These are phyloP conservation scores for Rhinolophus sinicus DNA, from an alignment of 2,113 vertebrate species.

Conservation along the genomic window DNA sequence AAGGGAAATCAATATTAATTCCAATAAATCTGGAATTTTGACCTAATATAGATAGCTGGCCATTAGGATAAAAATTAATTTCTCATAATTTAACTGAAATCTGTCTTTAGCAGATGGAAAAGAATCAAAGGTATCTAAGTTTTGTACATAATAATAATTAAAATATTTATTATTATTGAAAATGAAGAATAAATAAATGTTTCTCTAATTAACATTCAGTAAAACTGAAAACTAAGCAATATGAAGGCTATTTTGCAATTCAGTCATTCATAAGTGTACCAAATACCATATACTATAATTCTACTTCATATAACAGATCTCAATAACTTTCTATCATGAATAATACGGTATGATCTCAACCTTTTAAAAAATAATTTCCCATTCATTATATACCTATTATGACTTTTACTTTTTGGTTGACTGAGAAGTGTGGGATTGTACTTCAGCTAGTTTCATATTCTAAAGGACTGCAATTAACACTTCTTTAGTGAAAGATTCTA, in stretches of 20 bases:
- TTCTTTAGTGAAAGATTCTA: slow-evolving; percentile 46
- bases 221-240: background rate
- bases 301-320: background rate
- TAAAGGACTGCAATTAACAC: slow-evolving; percentile 29
- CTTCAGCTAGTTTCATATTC: slow-evolving; percentile 32
- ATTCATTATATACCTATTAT: background rate
- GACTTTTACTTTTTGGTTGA: background rate
- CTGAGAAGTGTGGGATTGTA: background rate
- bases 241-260: background rate
- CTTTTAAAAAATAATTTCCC: background rate
- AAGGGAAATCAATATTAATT: background rate
- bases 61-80: background rate
- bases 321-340: background rate
- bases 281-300: background rate
- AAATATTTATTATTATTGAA: slow-evolving; percentile 2
- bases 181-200: background rate
- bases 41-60: background rate
- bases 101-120: background rate
- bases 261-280: background rate
- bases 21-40: background rate
- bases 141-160: no score
- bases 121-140: background rate
- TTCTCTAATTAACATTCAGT: background rate
- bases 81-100: background rate
- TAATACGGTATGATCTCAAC: background rate